Evolutionary conservation across 1,140 invertebrate species (phyloP).

Genomic region (Drosophila neocordata): DNA sequence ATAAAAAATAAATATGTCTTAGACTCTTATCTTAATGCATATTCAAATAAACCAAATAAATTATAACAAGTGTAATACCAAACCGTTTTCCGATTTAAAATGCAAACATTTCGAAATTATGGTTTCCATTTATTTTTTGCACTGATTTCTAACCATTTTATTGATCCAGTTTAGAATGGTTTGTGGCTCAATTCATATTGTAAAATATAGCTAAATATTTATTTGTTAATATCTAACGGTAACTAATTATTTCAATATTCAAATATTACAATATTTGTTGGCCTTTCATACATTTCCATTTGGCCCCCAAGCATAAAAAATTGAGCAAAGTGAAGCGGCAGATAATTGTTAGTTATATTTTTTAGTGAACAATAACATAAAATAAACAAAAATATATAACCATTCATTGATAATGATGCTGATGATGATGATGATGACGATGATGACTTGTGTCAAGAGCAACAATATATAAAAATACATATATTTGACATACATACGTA

Average conservation of each 20-base stretch:
- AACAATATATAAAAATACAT: background rate
- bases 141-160: too few relatives aligned
- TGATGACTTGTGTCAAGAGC: constrained; percentile 5
- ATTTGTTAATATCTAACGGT: background rate
- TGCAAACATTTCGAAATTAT: too few relatives aligned
- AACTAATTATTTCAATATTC: constrained; percentile 13
- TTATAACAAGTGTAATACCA: too few relatives aligned
- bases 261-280: constrained; percentile 42
- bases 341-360: constrained; percentile 40
- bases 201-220: background rate
- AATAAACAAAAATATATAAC: constrained; percentile 3
- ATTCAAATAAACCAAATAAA: too few relatives aligned
- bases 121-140: too few relatives aligned
- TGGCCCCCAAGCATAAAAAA: constrained; percentile 31
- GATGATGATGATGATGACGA: background rate
- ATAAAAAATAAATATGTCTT: too few relatives aligned
- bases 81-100: too few relatives aligned
- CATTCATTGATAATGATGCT: background rate
- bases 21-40: too few relatives aligned
- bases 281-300: constrained; percentile 17
- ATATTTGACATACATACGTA: background rate
- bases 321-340: constrained; percentile 41
- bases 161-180: too few relatives aligned
- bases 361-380: background rate
- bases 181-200: background rate